Percentiles rank a stretch among this genome's conserved stretches.
Evolutionary conservation across 2,113 vertebrate species (phyloP).

Genomic region (Rhagologus leucostigma): DNA sequence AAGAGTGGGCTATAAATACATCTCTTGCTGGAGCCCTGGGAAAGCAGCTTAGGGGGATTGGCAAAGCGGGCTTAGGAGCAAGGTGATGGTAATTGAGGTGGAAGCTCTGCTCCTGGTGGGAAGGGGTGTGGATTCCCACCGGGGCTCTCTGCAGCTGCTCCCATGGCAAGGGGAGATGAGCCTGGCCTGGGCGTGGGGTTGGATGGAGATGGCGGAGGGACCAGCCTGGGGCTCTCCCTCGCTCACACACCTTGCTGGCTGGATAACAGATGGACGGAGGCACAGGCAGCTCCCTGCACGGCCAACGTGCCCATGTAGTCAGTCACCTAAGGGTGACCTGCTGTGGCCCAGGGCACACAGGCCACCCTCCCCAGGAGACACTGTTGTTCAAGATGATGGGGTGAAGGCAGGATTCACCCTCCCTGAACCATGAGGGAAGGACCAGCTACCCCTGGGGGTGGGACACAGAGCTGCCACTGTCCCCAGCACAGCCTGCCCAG

Average conservation of each 20-base stretch:
- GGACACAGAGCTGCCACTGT: background rate
- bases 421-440: background rate
- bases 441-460: background rate
- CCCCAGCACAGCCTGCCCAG: background rate
- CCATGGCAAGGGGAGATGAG: background rate
- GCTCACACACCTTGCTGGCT: background rate
- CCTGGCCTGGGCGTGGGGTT: background rate
- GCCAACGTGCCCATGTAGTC: fast-evolving
- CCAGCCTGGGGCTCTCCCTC: background rate
- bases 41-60: conserved; percentile 58
- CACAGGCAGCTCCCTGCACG: background rate
- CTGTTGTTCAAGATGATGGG: background rate
- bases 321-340: background rate
- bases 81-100: conserved; percentile 46
- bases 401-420: background rate
- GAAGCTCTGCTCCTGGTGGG: background rate
- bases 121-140: background rate
- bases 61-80: conserved; percentile 19
- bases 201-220: background rate
- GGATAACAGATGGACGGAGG: background rate
- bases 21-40: background rate
- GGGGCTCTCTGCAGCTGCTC: background rate
- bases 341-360: background rate
- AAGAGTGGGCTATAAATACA: conserved; percentile 56
- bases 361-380: background rate